These are phyloP conservation scores for Imbricaverruca yamaguchii DNA, from an alignment of 2,888 invertebrate species.

Conservation along the genomic window DNA sequence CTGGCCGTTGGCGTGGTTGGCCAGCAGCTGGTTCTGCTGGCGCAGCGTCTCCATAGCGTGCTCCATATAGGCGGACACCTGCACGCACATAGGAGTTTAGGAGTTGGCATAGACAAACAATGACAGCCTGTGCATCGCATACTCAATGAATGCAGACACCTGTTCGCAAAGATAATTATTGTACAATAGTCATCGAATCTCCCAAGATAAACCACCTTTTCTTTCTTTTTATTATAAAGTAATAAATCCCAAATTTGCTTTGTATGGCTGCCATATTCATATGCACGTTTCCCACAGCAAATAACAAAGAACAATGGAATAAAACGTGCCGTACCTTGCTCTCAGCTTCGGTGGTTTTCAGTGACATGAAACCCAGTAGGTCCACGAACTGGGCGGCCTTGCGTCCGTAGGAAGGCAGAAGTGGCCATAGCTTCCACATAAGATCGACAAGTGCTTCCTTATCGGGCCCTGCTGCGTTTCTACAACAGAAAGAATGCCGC, in stretches of 20 bases:
- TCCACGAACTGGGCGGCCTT: slow-evolving; percentile 96
- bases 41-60: slow-evolving; percentile 76
- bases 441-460: slow-evolving; percentile 72
- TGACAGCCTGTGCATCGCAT: no score
- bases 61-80: slow-evolving; percentile 68
- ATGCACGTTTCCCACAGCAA: no score
- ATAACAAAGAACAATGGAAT: no score
- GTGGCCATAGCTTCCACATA: slow-evolving; percentile 86
- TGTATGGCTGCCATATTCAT: no score
- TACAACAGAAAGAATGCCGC: slow-evolving; percentile 41
- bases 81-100: slow-evolving; percentile 29
- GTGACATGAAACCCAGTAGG: slow-evolving; percentile 85
- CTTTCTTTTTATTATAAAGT: no score
- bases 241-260: no score
- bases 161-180: no score
- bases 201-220: no score
- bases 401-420: slow-evolving; percentile 79
- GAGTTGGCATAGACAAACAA: no score
- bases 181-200: no score
- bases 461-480: slow-evolving; percentile 63
- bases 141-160: no score
- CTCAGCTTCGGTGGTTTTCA: slow-evolving; percentile 53
- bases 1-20: slow-evolving; percentile 88
- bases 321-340: neutral
- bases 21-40: slow-evolving; percentile 78